phyloP scores from a whole-genome alignment of 2,797 vertebrate genomes.

The Acropternis orthonyx region DNA sequence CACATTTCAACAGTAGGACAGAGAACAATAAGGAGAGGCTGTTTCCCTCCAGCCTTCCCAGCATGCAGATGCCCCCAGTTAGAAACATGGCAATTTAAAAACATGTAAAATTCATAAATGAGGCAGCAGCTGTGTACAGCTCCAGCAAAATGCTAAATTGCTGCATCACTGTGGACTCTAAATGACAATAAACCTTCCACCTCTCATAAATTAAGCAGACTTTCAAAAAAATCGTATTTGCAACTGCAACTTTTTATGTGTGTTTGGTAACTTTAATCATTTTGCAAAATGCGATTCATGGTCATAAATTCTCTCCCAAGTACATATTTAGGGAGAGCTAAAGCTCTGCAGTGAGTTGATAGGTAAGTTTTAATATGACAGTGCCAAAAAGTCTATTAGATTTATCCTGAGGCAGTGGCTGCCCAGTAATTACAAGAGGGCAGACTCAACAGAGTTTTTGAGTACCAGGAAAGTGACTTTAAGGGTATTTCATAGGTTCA shows the following conservation, averaged over 20 bases:
- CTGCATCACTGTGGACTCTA: slow-evolving; percentile 75
- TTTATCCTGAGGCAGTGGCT: slow-evolving; percentile 77
- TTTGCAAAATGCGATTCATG: slow-evolving; percentile 81
- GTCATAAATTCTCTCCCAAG: slow-evolving; percentile 80
- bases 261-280: slow-evolving; percentile 84
- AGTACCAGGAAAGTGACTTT: slow-evolving; percentile 1
- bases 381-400: slow-evolving; percentile 79
- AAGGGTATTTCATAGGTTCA: neutral
- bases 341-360: slow-evolving; percentile 79
- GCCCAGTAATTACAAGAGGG: slow-evolving; percentile 77
- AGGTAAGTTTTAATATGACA: slow-evolving; percentile 82
- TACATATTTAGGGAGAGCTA: slow-evolving; percentile 81
- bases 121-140: slow-evolving; percentile 64
- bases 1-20: neutral
- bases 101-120: slow-evolving; percentile 77
- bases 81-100: slow-evolving; percentile 76
- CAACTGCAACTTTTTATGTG: slow-evolving; percentile 82
- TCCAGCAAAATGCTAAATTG: slow-evolving; percentile 70
- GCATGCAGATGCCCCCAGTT: neutral
- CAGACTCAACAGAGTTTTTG: slow-evolving; percentile 46
- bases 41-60: neutral
- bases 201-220: slow-evolving; percentile 83
- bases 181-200: slow-evolving; percentile 83
- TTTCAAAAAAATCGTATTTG: slow-evolving; percentile 76
- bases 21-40: neutral